Conservation (phyloP, 2,888 invertebrate genomes). For the Andrena trimmerana region DNA sequence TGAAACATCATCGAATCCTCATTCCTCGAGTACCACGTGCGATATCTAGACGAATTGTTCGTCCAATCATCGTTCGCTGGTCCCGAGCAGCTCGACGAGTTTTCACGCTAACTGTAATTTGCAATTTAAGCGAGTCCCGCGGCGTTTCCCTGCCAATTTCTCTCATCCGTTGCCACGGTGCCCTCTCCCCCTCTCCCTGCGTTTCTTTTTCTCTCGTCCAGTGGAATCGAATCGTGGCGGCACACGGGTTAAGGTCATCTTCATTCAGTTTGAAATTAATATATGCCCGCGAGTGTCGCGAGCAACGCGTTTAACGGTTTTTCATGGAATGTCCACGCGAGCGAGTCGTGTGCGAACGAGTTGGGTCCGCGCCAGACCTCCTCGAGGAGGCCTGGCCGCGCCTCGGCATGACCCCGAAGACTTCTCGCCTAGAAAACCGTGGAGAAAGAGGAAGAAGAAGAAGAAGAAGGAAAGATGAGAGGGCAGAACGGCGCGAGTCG, state of each 20-base stretch:
- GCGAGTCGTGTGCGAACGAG: slow-evolving; percentile 71
- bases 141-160: not conserved
- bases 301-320: slow-evolving; percentile 84
- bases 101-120: slow-evolving; percentile 54
- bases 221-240: slow-evolving; percentile 7
- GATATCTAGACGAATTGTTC: not conserved
- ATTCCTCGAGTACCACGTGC: not conserved
- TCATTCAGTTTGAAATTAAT: slow-evolving; percentile 69
- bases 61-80: not conserved
- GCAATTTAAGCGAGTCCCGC: not conserved
- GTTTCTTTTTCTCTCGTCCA: not conserved
- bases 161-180: no score
- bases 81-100: slow-evolving; percentile 9
- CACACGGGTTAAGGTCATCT: slow-evolving; percentile 35
- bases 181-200: not conserved
- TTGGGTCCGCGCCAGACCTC: slow-evolving; percentile 83
- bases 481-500: slow-evolving; percentile 31
- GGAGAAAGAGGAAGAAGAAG: slow-evolving; percentile 52
- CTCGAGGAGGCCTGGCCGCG: slow-evolving; percentile 79
- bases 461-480: slow-evolving; percentile 18
- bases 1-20: not conserved
- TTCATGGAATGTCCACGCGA: slow-evolving; percentile 83
- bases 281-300: slow-evolving; percentile 69
- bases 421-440: slow-evolving; percentile 69
- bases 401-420: slow-evolving; percentile 83